A percentile compares a stretch with the other conserved stretches of the same genome.
These are phyloP conservation scores for Pygocentrus nattereri DNA, from an alignment of 2,797 vertebrate species.

Conservation along the genomic window DNA sequence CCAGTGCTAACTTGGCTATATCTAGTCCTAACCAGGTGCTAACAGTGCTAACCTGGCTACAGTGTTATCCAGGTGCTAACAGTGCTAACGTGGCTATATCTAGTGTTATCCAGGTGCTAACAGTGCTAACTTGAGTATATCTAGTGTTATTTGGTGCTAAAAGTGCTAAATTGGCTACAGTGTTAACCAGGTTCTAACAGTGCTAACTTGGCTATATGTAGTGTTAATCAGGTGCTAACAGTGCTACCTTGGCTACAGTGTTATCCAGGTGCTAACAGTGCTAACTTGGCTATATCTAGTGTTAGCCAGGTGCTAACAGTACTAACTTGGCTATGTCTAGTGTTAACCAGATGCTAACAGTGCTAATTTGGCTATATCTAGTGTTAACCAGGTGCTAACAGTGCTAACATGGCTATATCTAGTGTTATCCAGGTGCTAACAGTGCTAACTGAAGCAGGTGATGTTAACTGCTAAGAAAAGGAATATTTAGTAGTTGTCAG, in stretches of 20 bases:
- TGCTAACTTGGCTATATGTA: no score
- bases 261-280: no score
- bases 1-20: not conserved
- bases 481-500: not conserved
- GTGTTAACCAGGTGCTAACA: not conserved
- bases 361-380: not conserved
- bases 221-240: no score
- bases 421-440: no score
- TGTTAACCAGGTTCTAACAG: conserved; percentile 2
- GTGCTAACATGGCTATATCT: not conserved
- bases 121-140: no score
- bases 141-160: not conserved
- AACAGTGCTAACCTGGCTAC: not conserved
- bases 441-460: no score
- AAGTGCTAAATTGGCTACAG: not conserved
- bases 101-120: no score
- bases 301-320: not conserved
- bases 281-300: no score
- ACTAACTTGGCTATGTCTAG: not conserved
- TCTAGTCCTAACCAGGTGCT: not conserved
- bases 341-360: not conserved
- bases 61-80: not conserved
- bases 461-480: not conserved
- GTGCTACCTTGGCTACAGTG: no score
- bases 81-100: not conserved